phyloP scores from a whole-genome alignment of 2,797 vertebrate species.

The Pempheris klunzingeri region DNA sequence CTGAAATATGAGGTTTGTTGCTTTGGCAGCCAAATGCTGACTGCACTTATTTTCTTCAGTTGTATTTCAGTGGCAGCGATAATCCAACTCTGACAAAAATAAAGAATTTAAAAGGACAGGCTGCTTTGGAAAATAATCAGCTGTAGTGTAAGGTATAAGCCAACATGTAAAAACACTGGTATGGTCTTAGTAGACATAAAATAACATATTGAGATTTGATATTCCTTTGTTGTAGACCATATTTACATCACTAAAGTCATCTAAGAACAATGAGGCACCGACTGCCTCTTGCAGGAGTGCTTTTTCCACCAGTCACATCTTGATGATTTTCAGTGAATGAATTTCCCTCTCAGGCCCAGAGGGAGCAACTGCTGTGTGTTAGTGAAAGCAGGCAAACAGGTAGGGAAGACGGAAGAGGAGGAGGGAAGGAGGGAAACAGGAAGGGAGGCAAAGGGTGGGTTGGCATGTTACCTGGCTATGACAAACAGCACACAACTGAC shows the following conservation, averaged over 20 bases:
- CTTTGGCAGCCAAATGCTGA: constrained; percentile 3
- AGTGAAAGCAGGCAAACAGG: constrained; percentile 44
- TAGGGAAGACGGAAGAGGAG: constrained; percentile 11
- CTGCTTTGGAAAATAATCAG: background rate
- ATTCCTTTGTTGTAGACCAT: background rate
- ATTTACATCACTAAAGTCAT: constrained; percentile 27
- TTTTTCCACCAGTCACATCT: constrained; percentile 32
- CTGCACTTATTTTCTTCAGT: background rate
- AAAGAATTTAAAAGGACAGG: background rate
- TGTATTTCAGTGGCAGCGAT: background rate
- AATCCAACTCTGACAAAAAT: background rate
- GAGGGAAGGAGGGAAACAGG: background rate
- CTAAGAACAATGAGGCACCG: constrained; percentile 19
- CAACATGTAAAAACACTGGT: constrained; percentile 29
- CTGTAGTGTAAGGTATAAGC: background rate
- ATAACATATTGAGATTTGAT: constrained; percentile 12
- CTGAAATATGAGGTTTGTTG: constrained; percentile 5
- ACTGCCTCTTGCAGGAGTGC: background rate
- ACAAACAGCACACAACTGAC: constrained; percentile 98
- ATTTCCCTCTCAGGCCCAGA: constrained; percentile 20
- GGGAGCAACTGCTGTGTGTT: constrained; percentile 52
- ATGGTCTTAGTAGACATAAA: constrained; percentile 10
- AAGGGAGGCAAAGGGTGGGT: constrained; percentile 18
- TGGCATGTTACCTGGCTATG: constrained; percentile 96
- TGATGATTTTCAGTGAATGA: constrained; percentile 49